Conservation (phyloP, 2,888 invertebrate species). For the Pseudolycoriella hygida region DNA sequence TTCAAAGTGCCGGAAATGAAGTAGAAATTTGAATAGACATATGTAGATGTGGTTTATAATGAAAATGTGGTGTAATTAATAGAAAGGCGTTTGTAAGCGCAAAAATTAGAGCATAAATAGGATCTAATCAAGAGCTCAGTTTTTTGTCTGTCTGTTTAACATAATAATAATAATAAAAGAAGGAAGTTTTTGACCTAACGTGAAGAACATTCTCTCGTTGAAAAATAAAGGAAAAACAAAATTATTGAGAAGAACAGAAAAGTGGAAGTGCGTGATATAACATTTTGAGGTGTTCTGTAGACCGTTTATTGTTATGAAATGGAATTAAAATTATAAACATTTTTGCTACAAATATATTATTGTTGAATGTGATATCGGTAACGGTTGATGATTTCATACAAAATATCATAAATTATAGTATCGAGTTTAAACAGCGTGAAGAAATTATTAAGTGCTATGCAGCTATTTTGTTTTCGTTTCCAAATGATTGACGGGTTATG, state of each 20-base stretch:
- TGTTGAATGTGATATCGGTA: neutral
- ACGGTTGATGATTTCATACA: neutral
- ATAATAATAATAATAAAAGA: no score
- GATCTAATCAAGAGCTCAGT: constrained; percentile 1
- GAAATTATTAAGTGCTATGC: neutral
- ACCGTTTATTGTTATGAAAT: constrained; percentile 2
- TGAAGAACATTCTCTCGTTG: no score
- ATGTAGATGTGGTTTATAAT: no score
- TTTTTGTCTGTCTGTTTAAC: neutral
- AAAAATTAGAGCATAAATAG: neutral
- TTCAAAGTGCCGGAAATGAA: neutral
- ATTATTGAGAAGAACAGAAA: neutral
- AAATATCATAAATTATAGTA: neutral
- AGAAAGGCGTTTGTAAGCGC: neutral
- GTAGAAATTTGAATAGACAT: neutral
- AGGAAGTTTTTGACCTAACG: neutral
- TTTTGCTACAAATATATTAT: neutral
- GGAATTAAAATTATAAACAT: neutral
- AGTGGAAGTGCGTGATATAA: constrained; percentile 4
- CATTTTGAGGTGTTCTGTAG: constrained; percentile 2
- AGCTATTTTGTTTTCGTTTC: neutral
- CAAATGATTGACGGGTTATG: constrained; percentile 1
- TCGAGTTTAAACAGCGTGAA: neutral
- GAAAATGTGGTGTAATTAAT: neutral
- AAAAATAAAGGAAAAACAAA: no score